These are phyloP conservation scores for Salmo trutta DNA, from an alignment of 2,797 vertebrate genomes.

Conservation along the genomic window DNA sequence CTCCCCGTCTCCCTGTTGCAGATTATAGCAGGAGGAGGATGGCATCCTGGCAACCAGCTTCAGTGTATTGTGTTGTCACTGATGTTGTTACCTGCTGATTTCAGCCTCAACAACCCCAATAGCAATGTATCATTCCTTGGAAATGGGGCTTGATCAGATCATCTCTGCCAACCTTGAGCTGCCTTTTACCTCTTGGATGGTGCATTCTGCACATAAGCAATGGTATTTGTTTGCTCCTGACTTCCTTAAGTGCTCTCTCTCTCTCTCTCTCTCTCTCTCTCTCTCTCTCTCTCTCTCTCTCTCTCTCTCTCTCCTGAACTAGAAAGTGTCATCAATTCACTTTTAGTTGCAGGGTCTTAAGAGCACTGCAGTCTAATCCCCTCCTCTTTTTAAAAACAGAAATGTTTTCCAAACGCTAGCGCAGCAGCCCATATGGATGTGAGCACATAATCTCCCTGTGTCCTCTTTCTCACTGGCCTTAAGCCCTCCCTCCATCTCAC, in stretches of 20 bases:
- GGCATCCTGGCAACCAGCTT: background rate
- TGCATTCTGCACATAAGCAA: too few relatives aligned
- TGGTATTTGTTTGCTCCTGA: too few relatives aligned
- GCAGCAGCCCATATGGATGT: slow-evolving; percentile 62
- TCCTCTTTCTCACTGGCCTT: slow-evolving; percentile 71
- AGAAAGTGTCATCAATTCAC: slow-evolving; percentile 44
- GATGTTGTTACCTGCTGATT: background rate
- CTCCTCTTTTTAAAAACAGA: slow-evolving; percentile 55
- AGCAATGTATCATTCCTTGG: too few relatives aligned
- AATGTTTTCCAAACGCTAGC: slow-evolving; percentile 42
- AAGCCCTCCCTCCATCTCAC: slow-evolving; percentile 56
- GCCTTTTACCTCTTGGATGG: background rate
- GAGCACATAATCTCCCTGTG: slow-evolving; percentile 74
- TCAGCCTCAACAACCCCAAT: background rate
- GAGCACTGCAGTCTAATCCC: slow-evolving; percentile 59
- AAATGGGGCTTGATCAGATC: too few relatives aligned
- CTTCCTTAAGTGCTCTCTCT: background rate
- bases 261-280: background rate
- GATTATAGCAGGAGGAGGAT: background rate
- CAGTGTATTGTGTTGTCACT: background rate
- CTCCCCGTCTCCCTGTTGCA: background rate
- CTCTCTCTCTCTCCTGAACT: slow-evolving; percentile 24
- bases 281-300: background rate
- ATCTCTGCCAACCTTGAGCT: too few relatives aligned
- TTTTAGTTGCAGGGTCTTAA: slow-evolving; percentile 45